Conservation (phyloP, 1,140 invertebrate species). For the Steinernema khuongi region DNA sequence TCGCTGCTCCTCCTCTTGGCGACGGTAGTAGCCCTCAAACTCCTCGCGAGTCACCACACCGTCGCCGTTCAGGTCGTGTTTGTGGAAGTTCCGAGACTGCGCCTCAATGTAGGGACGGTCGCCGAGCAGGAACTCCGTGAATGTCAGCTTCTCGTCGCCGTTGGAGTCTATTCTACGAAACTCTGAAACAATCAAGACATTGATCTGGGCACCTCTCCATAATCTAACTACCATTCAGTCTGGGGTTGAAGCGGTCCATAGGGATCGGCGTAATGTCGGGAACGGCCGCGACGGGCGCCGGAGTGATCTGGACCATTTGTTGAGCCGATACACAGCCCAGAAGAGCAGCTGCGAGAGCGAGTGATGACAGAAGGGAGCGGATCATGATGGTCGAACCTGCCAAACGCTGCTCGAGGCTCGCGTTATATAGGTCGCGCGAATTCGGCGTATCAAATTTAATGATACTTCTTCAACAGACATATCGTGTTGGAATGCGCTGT, state of each 20-base stretch:
- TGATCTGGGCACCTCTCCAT: background rate
- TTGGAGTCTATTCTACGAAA: conserved; percentile 51
- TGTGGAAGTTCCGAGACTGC: conserved; percentile 44
- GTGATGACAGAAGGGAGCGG: background rate
- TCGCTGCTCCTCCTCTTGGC: conserved; percentile 37
- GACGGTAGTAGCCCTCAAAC: conserved; percentile 46
- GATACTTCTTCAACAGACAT: background rate
- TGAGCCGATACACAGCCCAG: background rate
- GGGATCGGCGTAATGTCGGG: conserved; percentile 50
- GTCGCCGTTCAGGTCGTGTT: conserved; percentile 46
- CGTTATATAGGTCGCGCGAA: conserved; percentile 3
- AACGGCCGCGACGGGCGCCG: background rate
- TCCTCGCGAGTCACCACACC: conserved; percentile 47
- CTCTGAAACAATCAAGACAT: conserved; percentile 26
- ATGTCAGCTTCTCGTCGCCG: conserved; percentile 41
- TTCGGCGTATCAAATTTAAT: background rate
- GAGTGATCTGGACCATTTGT: background rate
- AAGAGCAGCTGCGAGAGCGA: background rate
- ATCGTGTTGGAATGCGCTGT: background rate
- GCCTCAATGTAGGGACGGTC: conserved; percentile 47
- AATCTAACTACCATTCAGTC: conserved; percentile 40
- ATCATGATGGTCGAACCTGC: background rate
- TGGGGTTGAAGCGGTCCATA: conserved; percentile 45
- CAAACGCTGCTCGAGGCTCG: background rate
- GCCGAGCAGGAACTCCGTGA: conserved; percentile 47